phyloP scores from a whole-genome alignment of 2,797 vertebrate genomes.

The Rhinatrema bivittatum region DNA sequence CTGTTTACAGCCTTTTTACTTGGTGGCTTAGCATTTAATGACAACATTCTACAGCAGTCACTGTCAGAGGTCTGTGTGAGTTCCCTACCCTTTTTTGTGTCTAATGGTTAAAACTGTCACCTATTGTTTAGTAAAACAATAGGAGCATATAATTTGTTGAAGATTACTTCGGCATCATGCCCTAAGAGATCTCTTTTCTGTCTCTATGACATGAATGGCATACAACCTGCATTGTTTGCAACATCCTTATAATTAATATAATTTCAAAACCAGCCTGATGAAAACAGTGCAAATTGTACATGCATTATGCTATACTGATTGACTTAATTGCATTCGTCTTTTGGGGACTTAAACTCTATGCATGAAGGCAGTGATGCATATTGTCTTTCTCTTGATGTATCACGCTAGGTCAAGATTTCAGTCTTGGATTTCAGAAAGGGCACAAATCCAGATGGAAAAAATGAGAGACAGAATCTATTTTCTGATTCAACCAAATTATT shows the following conservation, averaged over 20 bases:
- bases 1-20: background rate
- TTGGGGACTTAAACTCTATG: too few relatives aligned
- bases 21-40: background rate
- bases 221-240: background rate
- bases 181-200: background rate
- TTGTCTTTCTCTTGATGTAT: too few relatives aligned
- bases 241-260: background rate
- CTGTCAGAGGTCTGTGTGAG: background rate
- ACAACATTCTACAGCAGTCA: accelerated
- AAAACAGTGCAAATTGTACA: too few relatives aligned
- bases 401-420: too few relatives aligned
- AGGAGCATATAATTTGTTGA: background rate
- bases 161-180: background rate
- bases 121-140: background rate
- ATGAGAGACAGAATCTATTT: too few relatives aligned
- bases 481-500: too few relatives aligned
- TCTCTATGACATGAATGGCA: background rate
- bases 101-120: accelerated
- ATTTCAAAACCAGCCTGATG: background rate
- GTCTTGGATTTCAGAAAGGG: too few relatives aligned
- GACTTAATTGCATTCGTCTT: too few relatives aligned
- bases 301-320: too few relatives aligned
- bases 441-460: too few relatives aligned
- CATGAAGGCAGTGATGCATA: too few relatives aligned
- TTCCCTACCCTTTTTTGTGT: background rate